phyloP scores from a whole-genome alignment of 2,113 vertebrate genomes.

The Eubucco bourcierii region DNA sequence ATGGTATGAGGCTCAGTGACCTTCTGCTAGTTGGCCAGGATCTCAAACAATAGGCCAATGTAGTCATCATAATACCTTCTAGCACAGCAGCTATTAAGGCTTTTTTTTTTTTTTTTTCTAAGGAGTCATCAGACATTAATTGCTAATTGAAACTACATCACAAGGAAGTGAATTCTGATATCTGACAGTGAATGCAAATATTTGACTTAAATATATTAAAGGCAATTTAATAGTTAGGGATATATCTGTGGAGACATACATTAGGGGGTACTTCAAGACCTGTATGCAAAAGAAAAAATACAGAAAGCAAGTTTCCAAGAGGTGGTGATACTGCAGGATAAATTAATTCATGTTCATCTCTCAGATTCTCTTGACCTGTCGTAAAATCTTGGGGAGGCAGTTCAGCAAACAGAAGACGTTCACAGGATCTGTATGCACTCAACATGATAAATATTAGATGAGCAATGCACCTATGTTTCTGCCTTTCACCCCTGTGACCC shows the following conservation, averaged over 20 bases:
- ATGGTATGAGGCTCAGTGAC: slow-evolving; percentile 1
- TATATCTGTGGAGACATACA: not conserved
- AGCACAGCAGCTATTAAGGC: not conserved
- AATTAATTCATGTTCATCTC: not conserved
- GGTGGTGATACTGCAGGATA: not conserved
- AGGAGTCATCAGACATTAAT: slow-evolving; percentile 14
- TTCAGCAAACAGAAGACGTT: not conserved
- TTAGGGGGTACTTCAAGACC: not conserved
- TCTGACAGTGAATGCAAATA: slow-evolving; percentile 12
- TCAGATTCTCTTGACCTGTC: not conserved
- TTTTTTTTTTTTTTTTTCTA: not conserved
- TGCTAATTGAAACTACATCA: slow-evolving; percentile 46
- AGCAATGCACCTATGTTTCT: slow-evolving; percentile 10
- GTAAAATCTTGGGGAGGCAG: not conserved
- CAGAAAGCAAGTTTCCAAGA: not conserved
- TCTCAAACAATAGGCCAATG: slow-evolving; percentile 27
- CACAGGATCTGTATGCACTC: not conserved
- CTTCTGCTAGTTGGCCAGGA: slow-evolving; percentile 22
- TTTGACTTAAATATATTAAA: slow-evolving; percentile 35
- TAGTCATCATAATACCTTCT: slow-evolving; percentile 27
- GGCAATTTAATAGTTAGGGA: slow-evolving; percentile 22
- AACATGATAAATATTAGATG: slow-evolving; percentile 35
- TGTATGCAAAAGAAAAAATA: not conserved
- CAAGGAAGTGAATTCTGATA: slow-evolving; percentile 5
- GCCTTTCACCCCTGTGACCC: not conserved